These are phyloP conservation scores for Rhineura floridana DNA, from an alignment of 2,113 vertebrate species.

Conservation along the genomic window DNA sequence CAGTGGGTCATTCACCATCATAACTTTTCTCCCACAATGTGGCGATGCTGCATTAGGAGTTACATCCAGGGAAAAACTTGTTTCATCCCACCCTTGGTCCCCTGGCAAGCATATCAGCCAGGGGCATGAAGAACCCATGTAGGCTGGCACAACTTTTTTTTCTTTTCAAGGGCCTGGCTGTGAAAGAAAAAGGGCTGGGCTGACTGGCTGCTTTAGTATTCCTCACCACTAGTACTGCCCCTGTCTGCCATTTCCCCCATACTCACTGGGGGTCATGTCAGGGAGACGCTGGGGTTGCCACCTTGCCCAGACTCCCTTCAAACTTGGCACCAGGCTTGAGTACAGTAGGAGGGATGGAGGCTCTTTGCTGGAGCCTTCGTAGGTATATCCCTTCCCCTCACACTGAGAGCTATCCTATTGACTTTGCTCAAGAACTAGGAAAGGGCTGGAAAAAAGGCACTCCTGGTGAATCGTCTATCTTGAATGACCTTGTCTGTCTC, in stretches of 20 bases:
- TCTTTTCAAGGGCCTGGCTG: not conserved
- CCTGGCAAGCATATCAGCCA: not conserved
- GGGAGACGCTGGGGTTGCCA: not conserved
- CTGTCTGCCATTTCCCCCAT: not conserved
- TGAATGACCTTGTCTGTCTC: slow-evolving; percentile 46
- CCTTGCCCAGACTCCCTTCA: no score
- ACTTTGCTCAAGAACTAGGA: not conserved
- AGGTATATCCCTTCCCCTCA: not conserved
- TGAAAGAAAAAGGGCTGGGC: not conserved
- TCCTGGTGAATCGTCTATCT: not conserved
- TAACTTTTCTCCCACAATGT: no score
- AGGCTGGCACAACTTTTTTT: not conserved
- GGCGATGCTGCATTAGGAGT: no score
- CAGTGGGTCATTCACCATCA: no score
- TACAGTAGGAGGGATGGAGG: not conserved
- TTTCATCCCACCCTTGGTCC: not conserved
- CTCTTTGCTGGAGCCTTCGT: not conserved
- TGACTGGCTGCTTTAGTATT: not conserved
- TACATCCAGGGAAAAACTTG: not conserved
- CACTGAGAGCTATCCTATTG: not conserved
- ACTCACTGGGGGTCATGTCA: not conserved
- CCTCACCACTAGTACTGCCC: not conserved
- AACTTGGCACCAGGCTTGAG: not conserved
- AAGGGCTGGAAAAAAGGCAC: not conserved
- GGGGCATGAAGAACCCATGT: not conserved